phyloP scores from a whole-genome alignment of 2,797 vertebrate species.

The Thamnophis elegans region DNA sequence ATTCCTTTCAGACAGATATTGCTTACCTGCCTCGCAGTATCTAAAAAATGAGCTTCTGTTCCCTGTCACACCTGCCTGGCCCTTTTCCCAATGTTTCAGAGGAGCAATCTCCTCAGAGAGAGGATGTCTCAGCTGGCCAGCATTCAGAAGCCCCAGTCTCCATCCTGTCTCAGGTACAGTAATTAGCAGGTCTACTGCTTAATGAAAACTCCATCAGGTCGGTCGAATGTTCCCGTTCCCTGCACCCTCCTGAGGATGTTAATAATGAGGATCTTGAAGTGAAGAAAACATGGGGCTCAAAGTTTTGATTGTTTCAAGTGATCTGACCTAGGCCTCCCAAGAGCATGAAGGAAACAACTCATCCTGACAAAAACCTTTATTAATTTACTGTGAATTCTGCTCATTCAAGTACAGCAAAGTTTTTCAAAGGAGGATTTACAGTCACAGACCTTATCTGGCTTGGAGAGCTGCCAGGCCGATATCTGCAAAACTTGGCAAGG shows the following conservation, averaged over 20 bases:
- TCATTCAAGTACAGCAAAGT: no score
- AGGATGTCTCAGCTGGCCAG: constrained; percentile 1
- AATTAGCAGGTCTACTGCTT: constrained; percentile 1
- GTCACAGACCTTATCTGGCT: no score
- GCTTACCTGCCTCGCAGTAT: background rate
- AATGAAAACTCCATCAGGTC: background rate
- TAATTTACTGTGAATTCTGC: no score
- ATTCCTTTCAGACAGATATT: background rate
- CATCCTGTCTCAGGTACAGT: background rate
- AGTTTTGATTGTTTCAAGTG: background rate
- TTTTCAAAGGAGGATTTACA: no score
- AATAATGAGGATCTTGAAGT: constrained; percentile 4
- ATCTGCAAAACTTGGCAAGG: no score
- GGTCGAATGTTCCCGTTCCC: background rate
- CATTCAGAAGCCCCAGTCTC: background rate
- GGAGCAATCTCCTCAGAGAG: background rate
- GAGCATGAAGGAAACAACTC: no score
- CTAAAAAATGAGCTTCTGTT: background rate
- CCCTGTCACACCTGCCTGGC: background rate
- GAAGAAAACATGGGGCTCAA: background rate
- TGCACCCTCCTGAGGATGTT: constrained; percentile 11
- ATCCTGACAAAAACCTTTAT: no score
- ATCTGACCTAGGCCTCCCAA: no score
- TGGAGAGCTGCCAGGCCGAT: no score
- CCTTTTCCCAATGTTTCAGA: background rate